These are phyloP conservation scores for Idaea aversata DNA, from an alignment of 2,888 invertebrate species.

Conservation along the genomic window DNA sequence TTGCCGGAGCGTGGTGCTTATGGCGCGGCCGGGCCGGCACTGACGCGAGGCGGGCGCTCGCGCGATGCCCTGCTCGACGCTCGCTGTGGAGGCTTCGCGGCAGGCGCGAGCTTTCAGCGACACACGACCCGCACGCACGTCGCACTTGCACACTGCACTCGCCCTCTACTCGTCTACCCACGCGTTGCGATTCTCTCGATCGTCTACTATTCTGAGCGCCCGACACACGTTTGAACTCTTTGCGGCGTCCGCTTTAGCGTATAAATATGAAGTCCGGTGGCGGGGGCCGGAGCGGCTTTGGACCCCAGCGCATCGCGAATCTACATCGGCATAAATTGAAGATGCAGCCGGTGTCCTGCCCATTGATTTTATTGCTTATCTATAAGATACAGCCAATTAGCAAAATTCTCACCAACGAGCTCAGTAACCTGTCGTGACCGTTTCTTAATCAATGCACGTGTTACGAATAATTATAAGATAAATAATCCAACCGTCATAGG, in stretches of 20 bases:
- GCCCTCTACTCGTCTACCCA: conserved; percentile 66
- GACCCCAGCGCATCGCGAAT: conserved; percentile 73
- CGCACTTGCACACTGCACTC: conserved; percentile 80
- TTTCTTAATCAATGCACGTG: conserved; percentile 58
- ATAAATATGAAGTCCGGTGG: conserved; percentile 79
- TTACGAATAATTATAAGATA: conserved; percentile 49
- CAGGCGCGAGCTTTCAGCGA: conserved; percentile 77
- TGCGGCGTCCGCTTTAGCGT: conserved; percentile 74
- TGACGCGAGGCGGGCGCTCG: conserved; percentile 64
- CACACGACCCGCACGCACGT: conserved; percentile 73
- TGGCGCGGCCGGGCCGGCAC: conserved; percentile 81
- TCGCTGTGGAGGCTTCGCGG: conserved; percentile 69
- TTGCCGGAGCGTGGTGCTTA: conserved; percentile 69
- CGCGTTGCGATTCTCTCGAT: conserved; percentile 75
- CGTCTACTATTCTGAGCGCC: conserved; percentile 78
- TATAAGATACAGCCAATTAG: conserved; percentile 74
- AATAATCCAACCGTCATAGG: conserved; percentile 30
- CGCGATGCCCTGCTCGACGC: conserved; percentile 29
- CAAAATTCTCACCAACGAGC: conserved; percentile 58
- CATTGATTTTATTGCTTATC: conserved; percentile 76
- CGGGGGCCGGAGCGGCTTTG: conserved; percentile 72
- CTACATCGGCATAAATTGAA: conserved; percentile 75
- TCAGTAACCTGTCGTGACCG: conserved; percentile 53
- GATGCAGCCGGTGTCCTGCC: conserved; percentile 76
- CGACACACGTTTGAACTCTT: conserved; percentile 79